Conservation (phyloP, 2,113 vertebrate species). For the Ondatra zibethicus region DNA sequence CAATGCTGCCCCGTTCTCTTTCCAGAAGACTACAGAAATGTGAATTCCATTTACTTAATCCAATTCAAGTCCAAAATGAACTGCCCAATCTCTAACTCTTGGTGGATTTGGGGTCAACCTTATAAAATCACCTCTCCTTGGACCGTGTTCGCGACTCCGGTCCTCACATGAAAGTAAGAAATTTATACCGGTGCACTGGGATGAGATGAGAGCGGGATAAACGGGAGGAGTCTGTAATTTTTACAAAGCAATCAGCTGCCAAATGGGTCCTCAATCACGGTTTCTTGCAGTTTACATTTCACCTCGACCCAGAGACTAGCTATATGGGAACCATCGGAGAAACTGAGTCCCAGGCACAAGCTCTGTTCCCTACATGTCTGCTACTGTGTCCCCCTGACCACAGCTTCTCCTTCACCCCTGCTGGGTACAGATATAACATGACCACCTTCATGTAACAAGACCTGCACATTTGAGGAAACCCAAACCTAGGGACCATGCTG, state of each 20-base stretch:
- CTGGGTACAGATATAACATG: constrained; percentile 13
- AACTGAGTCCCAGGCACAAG: constrained; percentile 50
- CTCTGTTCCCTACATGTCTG: constrained; percentile 34
- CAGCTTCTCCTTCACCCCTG: constrained; percentile 34
- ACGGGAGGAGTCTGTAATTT: background rate
- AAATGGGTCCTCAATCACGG: constrained; percentile 3
- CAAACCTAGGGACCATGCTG: background rate
- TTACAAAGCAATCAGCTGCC: constrained; percentile 40
- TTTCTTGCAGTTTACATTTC: constrained; percentile 30
- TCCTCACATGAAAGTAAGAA: constrained; percentile 39
- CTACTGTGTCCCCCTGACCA: background rate
- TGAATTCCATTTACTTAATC: constrained; percentile 26
- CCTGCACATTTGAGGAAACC: background rate
- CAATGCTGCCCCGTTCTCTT: background rate
- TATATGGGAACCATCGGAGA: constrained; percentile 32
- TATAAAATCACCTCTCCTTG: constrained; percentile 21
- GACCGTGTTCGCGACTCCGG: background rate
- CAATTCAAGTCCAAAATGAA: constrained; percentile 12
- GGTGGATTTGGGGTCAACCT: background rate
- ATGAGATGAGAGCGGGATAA: background rate
- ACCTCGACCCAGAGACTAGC: constrained; percentile 57
- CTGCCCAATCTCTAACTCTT: background rate
- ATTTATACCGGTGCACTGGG: background rate
- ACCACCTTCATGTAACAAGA: background rate
- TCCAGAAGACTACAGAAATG: background rate